Evolutionary conservation across 1,140 invertebrate species (phyloP), one percentile per base, ranked within the genome.

Genomic region (Eupristina koningsbergeri): DNA sequence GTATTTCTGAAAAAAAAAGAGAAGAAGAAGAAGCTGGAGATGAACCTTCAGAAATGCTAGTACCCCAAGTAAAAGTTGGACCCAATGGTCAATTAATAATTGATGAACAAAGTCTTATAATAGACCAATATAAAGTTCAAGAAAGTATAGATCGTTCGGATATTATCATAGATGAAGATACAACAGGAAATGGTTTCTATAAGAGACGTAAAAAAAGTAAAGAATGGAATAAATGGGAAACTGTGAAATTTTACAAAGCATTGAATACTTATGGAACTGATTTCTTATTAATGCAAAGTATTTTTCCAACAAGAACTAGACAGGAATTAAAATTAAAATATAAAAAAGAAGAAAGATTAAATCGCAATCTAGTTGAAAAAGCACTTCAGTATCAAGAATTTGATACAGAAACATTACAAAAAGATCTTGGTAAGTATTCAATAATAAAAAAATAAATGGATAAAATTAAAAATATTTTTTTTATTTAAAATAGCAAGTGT

Each of bases 1-100:
- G 81, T 26, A 50, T 71, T 78, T 5, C 36, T 29, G 84, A 85
- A 13, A 86, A 87, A 34, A 87, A 89, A 73, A 85, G 88, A 75
- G 86, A 88, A 58, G 88, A 88, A 50, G 88, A 92, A 87, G 90
- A 93, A 87, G 84, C 90, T 83, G 86, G 91, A 86, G 92, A 94
- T 81, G 90, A 93, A 50, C 93, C 94, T 80, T 83, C 91, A 75
- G 89, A 92, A 45, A 93, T 95, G 84, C 95, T 96, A 15, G 97
- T 95, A 0, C 97, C 97, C 1, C 96, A 97, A 90, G 95, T 98
- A 0, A 98, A 97, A 93, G 94, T 98, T 29, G 97, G 97, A 34
- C 95, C 96, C 0, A 95, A 98, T 90, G 97, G 97, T 7, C 94
- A 97, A 89, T 94, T 98, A 80, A 95, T 98, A 74, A 92, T 98